Conservation (phyloP, 2,888 invertebrate species). For the Griposia aprilina region DNA sequence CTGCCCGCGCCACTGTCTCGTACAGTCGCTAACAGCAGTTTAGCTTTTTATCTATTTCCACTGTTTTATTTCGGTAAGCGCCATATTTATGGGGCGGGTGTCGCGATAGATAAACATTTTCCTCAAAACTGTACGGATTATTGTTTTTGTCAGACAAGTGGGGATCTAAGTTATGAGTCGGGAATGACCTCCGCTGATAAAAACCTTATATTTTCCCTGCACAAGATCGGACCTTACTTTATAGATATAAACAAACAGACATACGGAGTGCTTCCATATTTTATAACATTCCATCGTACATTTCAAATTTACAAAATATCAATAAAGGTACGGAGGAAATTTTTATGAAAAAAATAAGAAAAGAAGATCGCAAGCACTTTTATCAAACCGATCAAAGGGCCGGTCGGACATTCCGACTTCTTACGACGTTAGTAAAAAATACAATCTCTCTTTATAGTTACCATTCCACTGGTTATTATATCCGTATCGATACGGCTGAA, state of each 20-base stretch:
- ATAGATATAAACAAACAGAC: constrained; percentile 42
- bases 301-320: constrained; percentile 78
- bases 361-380: constrained; percentile 86
- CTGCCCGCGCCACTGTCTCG: constrained; percentile 79
- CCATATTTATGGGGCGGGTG: constrained; percentile 89
- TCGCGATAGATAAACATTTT: constrained; percentile 87
- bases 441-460: constrained; percentile 91
- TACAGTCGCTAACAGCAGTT: constrained; percentile 78
- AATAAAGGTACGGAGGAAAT: constrained; percentile 82
- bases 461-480: constrained; percentile 90
- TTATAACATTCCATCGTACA: constrained; percentile 73
- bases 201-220: constrained; percentile 65
- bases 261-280: constrained; percentile 46
- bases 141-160: constrained; percentile 86
- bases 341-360: constrained; percentile 81
- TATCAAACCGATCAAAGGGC: constrained; percentile 90
- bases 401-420: constrained; percentile 89
- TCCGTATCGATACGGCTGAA: constrained; percentile 88
- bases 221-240: constrained; percentile 32
- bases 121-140: constrained; percentile 87
- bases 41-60: constrained; percentile 87
- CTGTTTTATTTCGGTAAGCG: constrained; percentile 84
- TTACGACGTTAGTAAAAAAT: constrained; percentile 91
- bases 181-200: constrained; percentile 83
- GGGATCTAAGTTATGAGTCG: constrained; percentile 84